Base-by-base conservation (phyloP, 1,140 invertebrate genomes). In the Micrasema minimum region DNA sequence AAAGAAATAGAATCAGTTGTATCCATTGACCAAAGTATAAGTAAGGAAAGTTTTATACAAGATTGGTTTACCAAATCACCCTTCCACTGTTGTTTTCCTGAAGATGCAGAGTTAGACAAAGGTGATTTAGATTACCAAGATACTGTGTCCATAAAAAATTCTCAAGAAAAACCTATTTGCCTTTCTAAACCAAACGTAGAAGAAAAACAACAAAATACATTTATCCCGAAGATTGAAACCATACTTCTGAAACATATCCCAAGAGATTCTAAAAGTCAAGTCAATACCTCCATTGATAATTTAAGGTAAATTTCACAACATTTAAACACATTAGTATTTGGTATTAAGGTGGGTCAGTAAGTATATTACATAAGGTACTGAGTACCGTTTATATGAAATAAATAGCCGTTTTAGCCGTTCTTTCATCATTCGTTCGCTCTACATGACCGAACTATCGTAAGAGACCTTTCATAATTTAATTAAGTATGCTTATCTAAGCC, bases 31-130 rank as follows among this genome's bases (percentile, higher is more conserved):
- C n/a, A 55, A 55, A 59, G 14, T 41, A 41, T 38, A 16, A 22
- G 37, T 38, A 59, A 59, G 22, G 37, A 59, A 41, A 41, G 18
- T 59, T 59, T 22, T 59, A 16, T 64, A 7, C 22, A 31, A 20
- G n/a, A 48, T 20, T 64, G 61, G 61, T 46, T 64, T 22, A 31
- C 45, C n/a, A 64, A 16, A 31, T 64, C 61, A 26, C 41, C 20
- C 6, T 64, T 64, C n/a, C 7, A 64, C 12, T 46, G 12, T 31
- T 46, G 12, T 31, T 35, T 64, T 23, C 61, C 41, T 10, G 14
- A 48, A 7, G 41, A 45, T 64, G 26, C 57, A 61, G 35, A 43
- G 12, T 7, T 20, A 61, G 38, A 26, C n/a, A 20, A 41, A 26
- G n/a, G 4, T 55, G 11, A 55, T 7, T 14, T 14, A 35, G 23